These are phyloP conservation scores for Leptinotarsa haldemani DNA, from an alignment of 2,888 invertebrate species.

Conservation along the genomic window DNA sequence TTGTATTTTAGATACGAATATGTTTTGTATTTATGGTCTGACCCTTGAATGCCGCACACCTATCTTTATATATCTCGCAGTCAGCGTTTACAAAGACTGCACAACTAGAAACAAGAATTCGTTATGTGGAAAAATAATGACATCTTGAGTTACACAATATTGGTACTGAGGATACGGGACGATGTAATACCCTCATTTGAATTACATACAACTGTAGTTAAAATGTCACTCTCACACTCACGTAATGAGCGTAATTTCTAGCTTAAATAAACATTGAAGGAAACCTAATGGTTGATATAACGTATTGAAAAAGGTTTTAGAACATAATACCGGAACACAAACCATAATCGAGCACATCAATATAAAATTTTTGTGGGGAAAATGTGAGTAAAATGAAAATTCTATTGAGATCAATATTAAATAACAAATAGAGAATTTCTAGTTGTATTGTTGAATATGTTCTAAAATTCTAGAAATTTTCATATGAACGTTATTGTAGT, in stretches of 20 bases:
- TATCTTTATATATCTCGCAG: conserved; percentile 47
- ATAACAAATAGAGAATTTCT: too few relatives aligned
- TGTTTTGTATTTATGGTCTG: conserved; percentile 49
- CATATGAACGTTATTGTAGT: too few relatives aligned
- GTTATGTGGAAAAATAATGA: conserved; percentile 15
- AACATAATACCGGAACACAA: too few relatives aligned
- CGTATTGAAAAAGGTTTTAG: too few relatives aligned
- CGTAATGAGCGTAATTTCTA: background rate
- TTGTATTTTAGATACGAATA: conserved; percentile 51
- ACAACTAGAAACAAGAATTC: conserved; percentile 28
- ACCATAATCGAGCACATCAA: too few relatives aligned
- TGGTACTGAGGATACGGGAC: conserved; percentile 15
- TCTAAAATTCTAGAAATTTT: too few relatives aligned
- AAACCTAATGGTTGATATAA: too few relatives aligned
- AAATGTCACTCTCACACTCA: background rate
- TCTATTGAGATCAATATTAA: too few relatives aligned
- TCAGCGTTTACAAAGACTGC: conserved; percentile 31
- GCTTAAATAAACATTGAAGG: too few relatives aligned
- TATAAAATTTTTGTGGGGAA: too few relatives aligned
- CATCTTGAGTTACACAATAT: conserved; percentile 25
- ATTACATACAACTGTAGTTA: background rate
- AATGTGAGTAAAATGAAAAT: too few relatives aligned
- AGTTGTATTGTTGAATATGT: too few relatives aligned
- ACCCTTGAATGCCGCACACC: conserved; percentile 47
- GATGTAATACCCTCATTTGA: conserved; percentile 6